phyloP scores from a whole-genome alignment of 1,140 invertebrate species.

The Diabrotica undecimpunctata region DNA sequence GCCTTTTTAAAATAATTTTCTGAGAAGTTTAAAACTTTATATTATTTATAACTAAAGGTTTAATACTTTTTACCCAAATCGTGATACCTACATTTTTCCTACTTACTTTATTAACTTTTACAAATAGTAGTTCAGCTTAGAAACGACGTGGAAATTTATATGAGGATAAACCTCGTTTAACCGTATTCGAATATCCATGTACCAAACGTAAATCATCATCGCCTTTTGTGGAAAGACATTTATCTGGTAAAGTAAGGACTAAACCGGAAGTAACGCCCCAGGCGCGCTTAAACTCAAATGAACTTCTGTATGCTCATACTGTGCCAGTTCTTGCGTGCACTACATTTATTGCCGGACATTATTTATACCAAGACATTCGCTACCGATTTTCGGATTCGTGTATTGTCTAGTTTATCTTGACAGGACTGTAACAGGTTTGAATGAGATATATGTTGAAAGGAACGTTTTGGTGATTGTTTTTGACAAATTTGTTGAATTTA shows the following conservation, averaged over 20 bases:
- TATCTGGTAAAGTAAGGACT: slow-evolving; percentile 28
- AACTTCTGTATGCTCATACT: slow-evolving; percentile 19
- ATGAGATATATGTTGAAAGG: too few relatives aligned
- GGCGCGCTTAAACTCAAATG: slow-evolving; percentile 23
- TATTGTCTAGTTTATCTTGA: neutral
- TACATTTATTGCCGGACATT: slow-evolving; percentile 18
- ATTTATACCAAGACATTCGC: slow-evolving; percentile 7
- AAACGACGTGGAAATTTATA: neutral
- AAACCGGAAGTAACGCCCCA: slow-evolving; percentile 27
- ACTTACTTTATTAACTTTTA: too few relatives aligned
- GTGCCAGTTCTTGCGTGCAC: slow-evolving; percentile 11
- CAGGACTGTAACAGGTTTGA: too few relatives aligned
- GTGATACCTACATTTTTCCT: too few relatives aligned
- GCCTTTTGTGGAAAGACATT: slow-evolving; percentile 33
- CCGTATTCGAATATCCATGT: slow-evolving; percentile 25
- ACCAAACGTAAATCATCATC: slow-evolving; percentile 30
- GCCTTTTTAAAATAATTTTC: too few relatives aligned
- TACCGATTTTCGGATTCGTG: neutral
- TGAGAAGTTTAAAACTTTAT: too few relatives aligned
- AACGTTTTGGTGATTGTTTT: too few relatives aligned
- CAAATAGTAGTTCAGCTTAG: too few relatives aligned
- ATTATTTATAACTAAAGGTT: too few relatives aligned
- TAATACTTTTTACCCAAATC: too few relatives aligned
- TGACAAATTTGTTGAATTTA: too few relatives aligned
- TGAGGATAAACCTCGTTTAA: neutral